Evolutionary conservation across 1,140 invertebrate genomes (phyloP), one percentile per base, ranked within the genome.

Genomic region (Listronotus oregonensis): DNA sequence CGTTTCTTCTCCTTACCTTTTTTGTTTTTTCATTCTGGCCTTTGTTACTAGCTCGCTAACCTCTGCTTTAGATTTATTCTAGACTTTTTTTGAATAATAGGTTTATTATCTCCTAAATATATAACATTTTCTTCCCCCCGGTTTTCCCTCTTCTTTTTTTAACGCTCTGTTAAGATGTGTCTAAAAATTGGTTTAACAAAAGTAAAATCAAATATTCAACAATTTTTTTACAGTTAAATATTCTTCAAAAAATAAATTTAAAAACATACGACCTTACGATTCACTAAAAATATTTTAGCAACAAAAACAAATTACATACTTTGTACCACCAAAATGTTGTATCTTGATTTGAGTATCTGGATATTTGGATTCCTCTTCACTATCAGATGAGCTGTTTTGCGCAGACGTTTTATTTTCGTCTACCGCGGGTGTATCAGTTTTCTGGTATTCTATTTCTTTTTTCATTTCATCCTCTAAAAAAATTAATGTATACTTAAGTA

Each of bases 341-440:
- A 89, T 79, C 76, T 86, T 87, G 18, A 90, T 84, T 72, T 88
- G 84, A 11, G 87, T 89, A 74, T 89, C 85, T 4, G 87, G 87
- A 79, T 86, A 89, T 21, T 80, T 72, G 3, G 74, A 75, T 67
- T 80, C 73, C 8, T 72, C 60, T 47, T 78, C 75, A 56, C 62
- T 61, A 44, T 75, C 72, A 12, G 65, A 73, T 3, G 68, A 69
- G 51, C 57, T 64, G 11, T 81, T 75, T 40, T 67, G 51, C 43
- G 72, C 3, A 37, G 67, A 67, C 39, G 68, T 68, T 55, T 63
- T 68, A 31, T 71, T 72, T 63, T 79, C 76, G 6, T 69, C 72
- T 70, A 72, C 68, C 63, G 67, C 63, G 7, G 51, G 18, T 39
- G 14, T 32, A 10, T 31, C 21, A 31, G 11, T 32, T 43, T 63